Evolutionary conservation across 2,113 vertebrate species (phyloP), one percentile per base, ranked within the genome.

Genomic region (Chloropsis cyanopogon): DNA sequence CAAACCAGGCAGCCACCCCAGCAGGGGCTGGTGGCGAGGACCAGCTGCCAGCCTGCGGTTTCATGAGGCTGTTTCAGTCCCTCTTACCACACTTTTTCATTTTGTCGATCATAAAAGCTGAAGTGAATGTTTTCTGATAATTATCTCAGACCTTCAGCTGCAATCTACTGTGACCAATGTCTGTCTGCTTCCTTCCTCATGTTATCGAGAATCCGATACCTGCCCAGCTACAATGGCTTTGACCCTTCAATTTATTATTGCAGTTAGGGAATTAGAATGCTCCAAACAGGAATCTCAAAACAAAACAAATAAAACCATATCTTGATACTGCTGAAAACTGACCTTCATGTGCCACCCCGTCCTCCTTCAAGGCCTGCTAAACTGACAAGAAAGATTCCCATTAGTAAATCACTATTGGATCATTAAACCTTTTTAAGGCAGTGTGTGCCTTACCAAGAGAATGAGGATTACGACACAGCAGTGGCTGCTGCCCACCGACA

Each of bases 351-450:
- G 85, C 57, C 10, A 26, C 71, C 82, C 42, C 87, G 59, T 81
- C 64, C 63, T 56, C 39, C 90, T 76, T 69, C 79, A 85, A 91
- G 70, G 80, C 76, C 86, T 78, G 79, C 56, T 95, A 95, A 89
- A 92, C 57, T 12, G 39, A 50, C 53, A 81, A 93, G 73, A 97
- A 96, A 97, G 96, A 97, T 97, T 98, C 96, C 96, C 96, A 87
- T 97, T 94, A 97, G 94, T 97, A 97, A 97, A 97, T 97, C 97
- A 97, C 93, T 88, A 92, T 97, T 98, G 98, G 97, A 94, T 96
- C 96, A 97, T 97, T 98, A 97, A 98, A 98, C 86, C 84, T 98
- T 96, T 96, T 95, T 93, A 96, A 97, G 92, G 95, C 96, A 94
- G 94, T 96, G 90, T 96, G 92, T 96, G 97, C 95, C 96, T 95